These are phyloP conservation scores for Crematogaster levior DNA, from an alignment of 2,888 invertebrate genomes.

Conservation along the genomic window DNA sequence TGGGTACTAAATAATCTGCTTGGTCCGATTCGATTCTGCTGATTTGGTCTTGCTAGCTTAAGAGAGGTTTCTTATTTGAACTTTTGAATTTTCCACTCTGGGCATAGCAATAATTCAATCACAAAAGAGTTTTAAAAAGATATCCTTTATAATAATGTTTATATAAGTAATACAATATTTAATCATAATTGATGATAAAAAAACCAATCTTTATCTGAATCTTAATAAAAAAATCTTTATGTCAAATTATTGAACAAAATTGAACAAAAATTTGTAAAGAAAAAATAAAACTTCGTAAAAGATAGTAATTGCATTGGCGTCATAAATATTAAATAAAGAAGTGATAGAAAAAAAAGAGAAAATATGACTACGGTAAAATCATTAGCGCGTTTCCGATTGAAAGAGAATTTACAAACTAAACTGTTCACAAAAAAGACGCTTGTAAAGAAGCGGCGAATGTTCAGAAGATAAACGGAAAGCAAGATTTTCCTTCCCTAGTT, in stretches of 20 bases:
- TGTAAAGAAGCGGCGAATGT: conserved; percentile 47
- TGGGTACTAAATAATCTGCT: too few species aligned
- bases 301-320: background rate
- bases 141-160: background rate
- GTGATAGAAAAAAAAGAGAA: conserved; percentile 13
- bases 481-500: conserved; percentile 44
- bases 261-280: background rate
- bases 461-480: conserved; percentile 41
- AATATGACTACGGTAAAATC: conserved; percentile 22
- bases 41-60: too few species aligned
- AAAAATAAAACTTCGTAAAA: background rate
- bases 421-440: conserved; percentile 35
- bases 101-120: conserved; percentile 12
- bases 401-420: conserved; percentile 63
- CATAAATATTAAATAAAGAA: conserved; percentile 18
- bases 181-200: background rate
- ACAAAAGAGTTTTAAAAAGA: background rate
- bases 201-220: background rate
- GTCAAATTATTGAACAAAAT: too few species aligned
- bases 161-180: background rate
- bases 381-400: conserved; percentile 20
- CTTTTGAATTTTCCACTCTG: background rate
- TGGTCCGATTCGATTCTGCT: too few species aligned
- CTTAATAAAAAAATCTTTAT: too few species aligned
- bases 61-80: too few species aligned